Conservation (phyloP, 2,113 vertebrate genomes). For the Brachypteracias leptosomus region DNA sequence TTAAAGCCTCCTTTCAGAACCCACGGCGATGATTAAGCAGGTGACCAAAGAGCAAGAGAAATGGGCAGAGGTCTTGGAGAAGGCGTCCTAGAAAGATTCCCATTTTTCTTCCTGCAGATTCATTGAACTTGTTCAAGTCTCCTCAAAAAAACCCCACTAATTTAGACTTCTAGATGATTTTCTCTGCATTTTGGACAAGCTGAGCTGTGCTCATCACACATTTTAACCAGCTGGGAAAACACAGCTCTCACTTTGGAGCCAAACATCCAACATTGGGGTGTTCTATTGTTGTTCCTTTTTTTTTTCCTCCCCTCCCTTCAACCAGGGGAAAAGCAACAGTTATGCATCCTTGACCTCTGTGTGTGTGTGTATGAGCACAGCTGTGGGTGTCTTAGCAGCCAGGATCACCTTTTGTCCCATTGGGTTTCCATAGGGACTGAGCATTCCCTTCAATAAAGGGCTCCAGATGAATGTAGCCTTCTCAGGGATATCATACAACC, state of each 20-base stretch:
- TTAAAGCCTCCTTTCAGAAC: background rate
- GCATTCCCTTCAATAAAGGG: slow-evolving; percentile 39
- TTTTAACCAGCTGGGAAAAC: background rate
- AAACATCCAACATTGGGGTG: background rate
- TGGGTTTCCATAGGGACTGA: slow-evolving; percentile 36
- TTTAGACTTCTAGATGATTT: background rate
- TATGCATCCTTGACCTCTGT: background rate
- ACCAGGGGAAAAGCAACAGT: background rate
- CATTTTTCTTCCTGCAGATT: background rate
- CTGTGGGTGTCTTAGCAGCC: background rate
- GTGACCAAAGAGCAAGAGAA: background rate
- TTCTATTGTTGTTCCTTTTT: background rate
- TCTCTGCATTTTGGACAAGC: background rate
- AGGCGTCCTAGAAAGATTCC: background rate
- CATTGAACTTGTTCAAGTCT: background rate
- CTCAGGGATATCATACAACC: slow-evolving; percentile 79
- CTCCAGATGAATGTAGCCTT: slow-evolving; percentile 51
- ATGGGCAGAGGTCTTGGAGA: accelerated
- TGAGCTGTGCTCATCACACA: background rate
- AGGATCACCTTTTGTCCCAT: slow-evolving; percentile 20
- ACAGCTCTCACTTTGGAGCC: background rate
- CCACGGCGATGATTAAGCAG: background rate
- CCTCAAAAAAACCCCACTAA: background rate
- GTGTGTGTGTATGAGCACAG: background rate
- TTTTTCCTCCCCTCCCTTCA: background rate